Conservation (phyloP, 2,888 invertebrate genomes). For the Pediacus dermestoides region DNA sequence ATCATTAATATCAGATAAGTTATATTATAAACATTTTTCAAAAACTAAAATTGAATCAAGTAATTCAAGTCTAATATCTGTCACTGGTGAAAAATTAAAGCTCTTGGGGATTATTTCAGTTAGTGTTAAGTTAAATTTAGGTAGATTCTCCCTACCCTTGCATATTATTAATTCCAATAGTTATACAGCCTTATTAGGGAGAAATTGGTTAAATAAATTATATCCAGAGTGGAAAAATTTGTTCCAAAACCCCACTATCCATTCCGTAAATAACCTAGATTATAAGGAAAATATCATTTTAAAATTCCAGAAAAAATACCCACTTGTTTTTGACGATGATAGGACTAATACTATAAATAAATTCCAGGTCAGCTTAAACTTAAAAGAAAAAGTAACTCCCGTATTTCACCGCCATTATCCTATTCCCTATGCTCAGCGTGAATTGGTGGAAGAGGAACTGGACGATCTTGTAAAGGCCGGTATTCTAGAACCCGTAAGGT, state of each 20-base stretch:
- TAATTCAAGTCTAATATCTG: slow-evolving; percentile 15
- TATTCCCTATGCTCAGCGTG: slow-evolving; percentile 1
- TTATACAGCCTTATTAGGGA: slow-evolving; percentile 5
- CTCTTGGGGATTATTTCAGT: slow-evolving; percentile 14
- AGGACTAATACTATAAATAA: background rate
- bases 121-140: slow-evolving; percentile 4
- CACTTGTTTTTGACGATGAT: background rate
- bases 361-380: background rate
- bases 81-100: slow-evolving; percentile 15
- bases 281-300: background rate
- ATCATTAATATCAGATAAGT: slow-evolving; percentile 7
- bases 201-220: slow-evolving; percentile 8
- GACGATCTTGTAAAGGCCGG: slow-evolving; percentile 6
- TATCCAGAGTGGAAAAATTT: slow-evolving; percentile 9
- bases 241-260: too few relatives aligned
- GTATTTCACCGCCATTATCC: background rate
- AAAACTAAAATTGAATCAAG: slow-evolving; percentile 3
- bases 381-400: background rate
- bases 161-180: background rate
- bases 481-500: slow-evolving; percentile 22
- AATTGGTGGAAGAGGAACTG: slow-evolving; percentile 5
- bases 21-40: slow-evolving; percentile 7
- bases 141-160: slow-evolving; percentile 5
- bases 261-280: too few relatives aligned
- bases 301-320: background rate